phyloP scores from a whole-genome alignment of 2,888 invertebrate genomes.

The Lingula anatina region DNA sequence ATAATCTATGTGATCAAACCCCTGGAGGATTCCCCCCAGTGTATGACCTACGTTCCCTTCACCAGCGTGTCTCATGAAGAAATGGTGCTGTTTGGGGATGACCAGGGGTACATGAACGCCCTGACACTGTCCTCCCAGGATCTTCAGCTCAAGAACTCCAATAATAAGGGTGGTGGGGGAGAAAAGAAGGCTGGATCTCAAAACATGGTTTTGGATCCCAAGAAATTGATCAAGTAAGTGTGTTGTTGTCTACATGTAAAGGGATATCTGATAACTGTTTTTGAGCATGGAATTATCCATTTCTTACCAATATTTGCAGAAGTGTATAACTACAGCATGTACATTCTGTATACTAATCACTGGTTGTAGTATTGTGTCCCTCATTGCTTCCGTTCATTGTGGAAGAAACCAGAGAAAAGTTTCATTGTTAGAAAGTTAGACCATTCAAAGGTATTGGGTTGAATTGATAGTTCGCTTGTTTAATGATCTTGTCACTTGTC shows the following conservation, averaged over 20 bases:
- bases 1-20: slow-evolving; percentile 44
- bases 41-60: slow-evolving; percentile 34
- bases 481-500: no score
- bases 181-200: slow-evolving; percentile 23
- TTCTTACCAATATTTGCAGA: no score
- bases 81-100: slow-evolving; percentile 43
- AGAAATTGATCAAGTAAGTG: slow-evolving; percentile 36
- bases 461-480: no score
- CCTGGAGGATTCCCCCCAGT: slow-evolving; percentile 44
- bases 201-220: slow-evolving; percentile 33
- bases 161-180: slow-evolving; percentile 20
- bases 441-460: no score
- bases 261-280: no score
- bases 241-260: neutral
- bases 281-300: no score
- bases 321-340: no score
- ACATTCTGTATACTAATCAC: no score
- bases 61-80: slow-evolving; percentile 28
- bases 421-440: no score
- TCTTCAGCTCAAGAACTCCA: slow-evolving; percentile 40
- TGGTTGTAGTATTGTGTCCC: no score
- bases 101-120: slow-evolving; percentile 44
- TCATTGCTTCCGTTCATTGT: no score
- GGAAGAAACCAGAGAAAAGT: no score
- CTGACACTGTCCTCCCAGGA: slow-evolving; percentile 41